Conservation (phyloP, 2,888 invertebrate species). For the Auanema sp. region DNA sequence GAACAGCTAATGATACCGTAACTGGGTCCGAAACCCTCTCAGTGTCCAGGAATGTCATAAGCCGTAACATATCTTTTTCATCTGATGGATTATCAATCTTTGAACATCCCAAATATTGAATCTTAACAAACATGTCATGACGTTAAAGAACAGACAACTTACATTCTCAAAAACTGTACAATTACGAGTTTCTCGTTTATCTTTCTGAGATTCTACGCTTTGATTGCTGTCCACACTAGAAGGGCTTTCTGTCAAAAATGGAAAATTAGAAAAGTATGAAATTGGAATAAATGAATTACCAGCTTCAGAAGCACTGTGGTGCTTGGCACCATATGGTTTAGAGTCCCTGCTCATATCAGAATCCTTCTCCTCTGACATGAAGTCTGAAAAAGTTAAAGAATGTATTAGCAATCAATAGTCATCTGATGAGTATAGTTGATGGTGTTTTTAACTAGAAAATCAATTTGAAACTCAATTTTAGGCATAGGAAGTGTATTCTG, state of each 20-base stretch:
- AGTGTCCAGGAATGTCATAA: conserved; percentile 73
- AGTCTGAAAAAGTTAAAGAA: no score
- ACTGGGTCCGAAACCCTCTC: conserved; percentile 72
- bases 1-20: conserved; percentile 87
- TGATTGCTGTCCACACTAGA: background rate
- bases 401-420: no score
- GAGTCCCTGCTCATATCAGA: no score
- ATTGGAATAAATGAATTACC: no score
- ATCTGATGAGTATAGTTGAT: no score
- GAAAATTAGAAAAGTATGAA: no score
- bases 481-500: no score
- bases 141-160: background rate
- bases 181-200: conserved; percentile 5
- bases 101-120: conserved; percentile 58
- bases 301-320: no score
- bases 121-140: conserved; percentile 23
- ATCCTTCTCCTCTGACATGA: no score
- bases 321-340: no score
- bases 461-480: no score
- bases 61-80: conserved; percentile 53
- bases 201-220: conserved; percentile 5
- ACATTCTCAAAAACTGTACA: conserved; percentile 24
- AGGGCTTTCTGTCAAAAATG: background rate
- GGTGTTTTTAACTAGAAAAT: no score
- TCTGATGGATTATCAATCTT: conserved; percentile 53